Evolutionary conservation across 2,888 invertebrate species (phyloP).

Genomic region (Dascillus cervinus): DNA sequence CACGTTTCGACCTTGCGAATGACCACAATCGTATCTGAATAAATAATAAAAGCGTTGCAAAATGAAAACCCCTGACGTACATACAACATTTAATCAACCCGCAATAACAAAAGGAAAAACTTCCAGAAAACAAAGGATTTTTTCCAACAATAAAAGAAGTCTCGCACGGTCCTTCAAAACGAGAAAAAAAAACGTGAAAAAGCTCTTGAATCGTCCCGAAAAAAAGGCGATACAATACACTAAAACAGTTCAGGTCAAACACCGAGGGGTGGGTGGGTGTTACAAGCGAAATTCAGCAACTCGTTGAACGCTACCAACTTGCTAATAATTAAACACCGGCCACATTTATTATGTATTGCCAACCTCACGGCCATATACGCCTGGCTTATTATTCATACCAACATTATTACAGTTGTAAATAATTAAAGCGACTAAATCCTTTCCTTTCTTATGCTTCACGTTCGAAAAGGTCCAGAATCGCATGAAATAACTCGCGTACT

Average conservation of each 20-base stretch:
- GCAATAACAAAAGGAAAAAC: too few relatives aligned
- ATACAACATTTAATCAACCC: too few relatives aligned
- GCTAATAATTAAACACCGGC: conserved; percentile 37
- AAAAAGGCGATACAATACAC: conserved; percentile 12
- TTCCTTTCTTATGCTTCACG: conserved; percentile 19
- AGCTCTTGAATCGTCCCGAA: conserved; percentile 10
- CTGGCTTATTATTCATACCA: conserved; percentile 42
- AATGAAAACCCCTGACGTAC: too few relatives aligned
- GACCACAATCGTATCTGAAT: too few relatives aligned
- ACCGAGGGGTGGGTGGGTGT: conserved; percentile 10
- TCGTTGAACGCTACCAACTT: conserved; percentile 25
- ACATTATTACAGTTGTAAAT: conserved; percentile 40
- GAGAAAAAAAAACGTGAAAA: too few relatives aligned
- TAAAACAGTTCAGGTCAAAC: conserved; percentile 12
- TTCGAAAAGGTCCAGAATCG: too few relatives aligned
- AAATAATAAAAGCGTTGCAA: too few relatives aligned
- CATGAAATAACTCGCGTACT: too few relatives aligned
- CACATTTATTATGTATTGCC: conserved; percentile 38
- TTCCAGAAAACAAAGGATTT: too few relatives aligned
- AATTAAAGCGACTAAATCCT: conserved; percentile 28
- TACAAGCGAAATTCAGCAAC: conserved; percentile 16
- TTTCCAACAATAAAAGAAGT: too few relatives aligned
- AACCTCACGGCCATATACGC: conserved; percentile 37
- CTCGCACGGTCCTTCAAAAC: too few relatives aligned
- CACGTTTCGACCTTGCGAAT: too few relatives aligned